Percentiles rank a stretch among this genome's conserved stretches.
Conservation (phyloP, 2,888 invertebrate genomes). For the Teleiodes luculella region DNA sequence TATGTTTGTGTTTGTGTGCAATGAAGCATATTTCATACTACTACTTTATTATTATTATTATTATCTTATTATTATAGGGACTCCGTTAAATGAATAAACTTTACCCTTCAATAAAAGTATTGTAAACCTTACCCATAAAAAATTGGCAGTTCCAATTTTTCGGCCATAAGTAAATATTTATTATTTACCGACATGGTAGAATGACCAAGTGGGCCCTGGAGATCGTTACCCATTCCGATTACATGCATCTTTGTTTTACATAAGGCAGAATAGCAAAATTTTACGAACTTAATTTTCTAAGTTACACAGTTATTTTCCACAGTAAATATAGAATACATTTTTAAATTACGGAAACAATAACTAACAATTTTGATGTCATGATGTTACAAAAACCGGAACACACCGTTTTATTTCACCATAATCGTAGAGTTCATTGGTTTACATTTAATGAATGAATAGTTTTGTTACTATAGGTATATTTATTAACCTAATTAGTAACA, state of each 20-base stretch:
- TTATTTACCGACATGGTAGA: background rate
- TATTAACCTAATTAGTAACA: no score
- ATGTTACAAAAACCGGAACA: background rate
- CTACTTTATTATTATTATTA: no score
- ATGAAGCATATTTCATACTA: no score
- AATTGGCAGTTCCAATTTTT: no score
- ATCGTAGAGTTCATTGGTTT: background rate
- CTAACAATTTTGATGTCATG: background rate
- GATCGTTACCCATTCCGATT: background rate
- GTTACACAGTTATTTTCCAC: background rate
- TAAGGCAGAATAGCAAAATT: background rate
- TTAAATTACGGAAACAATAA: background rate
- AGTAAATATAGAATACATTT: background rate
- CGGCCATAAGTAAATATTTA: no score
- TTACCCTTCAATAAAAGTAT: no score
- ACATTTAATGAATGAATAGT: no score
- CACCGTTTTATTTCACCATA: background rate
- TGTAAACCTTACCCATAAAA: no score
- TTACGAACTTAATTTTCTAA: background rate
- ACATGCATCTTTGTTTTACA: background rate
- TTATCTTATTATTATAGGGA: no score
- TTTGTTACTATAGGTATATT: no score
- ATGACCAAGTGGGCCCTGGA: background rate
- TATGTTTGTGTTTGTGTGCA: no score
- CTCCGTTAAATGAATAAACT: no score